These are phyloP conservation scores for Nothoprocta pentlandii DNA, from an alignment of 2,113 vertebrate genomes.

Conservation along the genomic window DNA sequence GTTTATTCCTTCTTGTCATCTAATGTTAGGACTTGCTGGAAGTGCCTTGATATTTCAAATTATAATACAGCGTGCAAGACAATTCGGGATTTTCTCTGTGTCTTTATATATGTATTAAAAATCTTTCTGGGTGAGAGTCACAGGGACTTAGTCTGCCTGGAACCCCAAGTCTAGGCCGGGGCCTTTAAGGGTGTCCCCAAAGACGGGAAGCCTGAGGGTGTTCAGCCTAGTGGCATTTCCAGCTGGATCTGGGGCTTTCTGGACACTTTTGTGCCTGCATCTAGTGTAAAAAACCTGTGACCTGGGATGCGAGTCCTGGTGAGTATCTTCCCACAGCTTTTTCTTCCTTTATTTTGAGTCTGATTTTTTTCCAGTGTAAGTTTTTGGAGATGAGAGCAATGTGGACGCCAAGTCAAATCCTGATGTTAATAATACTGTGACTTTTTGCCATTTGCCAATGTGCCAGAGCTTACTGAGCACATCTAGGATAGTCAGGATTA, in stretches of 20 bases:
- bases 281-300: background rate
- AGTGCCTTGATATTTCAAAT: slow-evolving; percentile 56
- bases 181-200: background rate
- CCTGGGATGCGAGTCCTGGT: background rate
- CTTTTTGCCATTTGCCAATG: slow-evolving; percentile 44
- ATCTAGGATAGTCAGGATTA: background rate
- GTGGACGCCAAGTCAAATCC: background rate
- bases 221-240: background rate
- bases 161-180: rapidly evolving
- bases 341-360: background rate
- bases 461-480: background rate
- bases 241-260: background rate
- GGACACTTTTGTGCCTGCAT: background rate
- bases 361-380: background rate
- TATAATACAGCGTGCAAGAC: background rate
- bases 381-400: background rate
- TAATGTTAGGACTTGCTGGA: slow-evolving; percentile 55
- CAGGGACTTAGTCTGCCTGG: background rate
- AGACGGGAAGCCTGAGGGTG: background rate
- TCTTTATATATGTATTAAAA: slow-evolving; percentile 22
- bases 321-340: background rate
- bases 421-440: background rate
- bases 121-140: background rate
- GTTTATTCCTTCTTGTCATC: slow-evolving; percentile 46
- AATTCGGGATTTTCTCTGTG: background rate